phyloP scores from a whole-genome alignment of 2,888 invertebrate genomes.

The Poecilobothrus nobilitatus region DNA sequence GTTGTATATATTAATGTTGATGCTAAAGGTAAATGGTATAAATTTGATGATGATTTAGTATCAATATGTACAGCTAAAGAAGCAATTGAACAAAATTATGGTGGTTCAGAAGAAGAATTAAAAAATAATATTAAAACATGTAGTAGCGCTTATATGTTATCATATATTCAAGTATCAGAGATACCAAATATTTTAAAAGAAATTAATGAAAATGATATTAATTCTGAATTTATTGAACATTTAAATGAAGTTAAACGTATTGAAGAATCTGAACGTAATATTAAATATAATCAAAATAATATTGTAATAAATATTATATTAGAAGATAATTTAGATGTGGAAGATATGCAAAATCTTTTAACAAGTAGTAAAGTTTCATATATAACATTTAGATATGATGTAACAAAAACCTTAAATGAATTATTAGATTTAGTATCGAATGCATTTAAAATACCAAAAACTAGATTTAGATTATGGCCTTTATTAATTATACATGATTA shows the following conservation, averaged over 20 bases:
- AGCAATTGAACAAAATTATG: conserved; percentile 96
- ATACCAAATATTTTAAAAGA: conserved; percentile 79
- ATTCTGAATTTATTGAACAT: conserved; percentile 77
- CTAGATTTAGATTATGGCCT: conserved; percentile 89
- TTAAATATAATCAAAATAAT: conserved; percentile 91
- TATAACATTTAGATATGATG: conserved; percentile 82
- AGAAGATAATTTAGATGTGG: conserved; percentile 84
- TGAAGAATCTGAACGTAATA: conserved; percentile 84
- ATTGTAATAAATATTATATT: conserved; percentile 67
- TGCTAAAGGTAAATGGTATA: conserved; percentile 82
- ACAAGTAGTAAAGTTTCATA: conserved; percentile 81
- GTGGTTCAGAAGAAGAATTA: conserved; percentile 90
- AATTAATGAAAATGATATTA: conserved; percentile 88
- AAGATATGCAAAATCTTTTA: conserved; percentile 93
- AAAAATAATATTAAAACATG: conserved; percentile 87
- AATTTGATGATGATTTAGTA: conserved; percentile 99
- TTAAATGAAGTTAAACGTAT: conserved; percentile 86
- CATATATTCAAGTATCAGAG: conserved; percentile 90
- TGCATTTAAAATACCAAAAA: conserved; percentile 77
- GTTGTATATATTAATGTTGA: conserved; percentile 98
- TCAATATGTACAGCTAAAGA: conserved; percentile 91
- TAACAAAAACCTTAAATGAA: conserved; percentile 77
- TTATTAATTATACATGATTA: conserved; percentile 68
- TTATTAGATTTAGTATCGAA: conserved; percentile 79
- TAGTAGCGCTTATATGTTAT: conserved; percentile 99